A percentile compares a stretch with the other conserved stretches of the same genome.
Conservation (phyloP, 2,888 invertebrate genomes). For the Troides helena region DNA sequence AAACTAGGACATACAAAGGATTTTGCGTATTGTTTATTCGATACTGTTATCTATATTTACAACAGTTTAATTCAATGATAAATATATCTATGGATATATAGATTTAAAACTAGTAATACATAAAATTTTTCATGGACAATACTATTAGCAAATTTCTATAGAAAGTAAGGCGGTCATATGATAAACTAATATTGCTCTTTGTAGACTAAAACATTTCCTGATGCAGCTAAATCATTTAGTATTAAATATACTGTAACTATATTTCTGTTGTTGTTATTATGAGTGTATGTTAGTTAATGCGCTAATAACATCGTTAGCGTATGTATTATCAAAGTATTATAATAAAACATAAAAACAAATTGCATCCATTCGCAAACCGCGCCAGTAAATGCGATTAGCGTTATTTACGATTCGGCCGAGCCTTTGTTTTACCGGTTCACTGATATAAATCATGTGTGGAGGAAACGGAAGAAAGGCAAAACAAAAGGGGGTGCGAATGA, state of each 20-base stretch:
- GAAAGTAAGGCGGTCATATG: too few species aligned
- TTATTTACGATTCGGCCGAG: slow-evolving; percentile 17
- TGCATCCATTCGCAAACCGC: slow-evolving; percentile 14
- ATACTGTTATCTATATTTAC: too few species aligned
- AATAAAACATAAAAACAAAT: slow-evolving; percentile 21
- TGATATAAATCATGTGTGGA: not conserved
- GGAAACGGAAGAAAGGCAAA: not conserved
- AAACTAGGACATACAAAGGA: too few species aligned
- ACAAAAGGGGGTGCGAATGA: not conserved
- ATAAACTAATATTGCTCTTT: too few species aligned
- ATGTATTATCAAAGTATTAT: slow-evolving; percentile 18
- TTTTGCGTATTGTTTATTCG: too few species aligned
- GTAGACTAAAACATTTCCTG: too few species aligned
- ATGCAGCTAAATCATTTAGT: too few species aligned
- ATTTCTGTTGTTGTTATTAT: not conserved
- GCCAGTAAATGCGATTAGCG: slow-evolving; percentile 14
- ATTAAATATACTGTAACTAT: not conserved
- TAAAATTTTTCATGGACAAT: too few species aligned
- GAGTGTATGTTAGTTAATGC: not conserved
- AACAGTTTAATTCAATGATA: too few species aligned
- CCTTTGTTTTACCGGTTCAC: slow-evolving; percentile 11
- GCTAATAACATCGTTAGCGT: not conserved
- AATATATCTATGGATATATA: too few species aligned
- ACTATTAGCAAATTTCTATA: too few species aligned
- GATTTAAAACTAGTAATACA: too few species aligned